Evolutionary conservation across 1,140 invertebrate genomes (phyloP).

Genomic region (Oedothorax gibbosus): DNA sequence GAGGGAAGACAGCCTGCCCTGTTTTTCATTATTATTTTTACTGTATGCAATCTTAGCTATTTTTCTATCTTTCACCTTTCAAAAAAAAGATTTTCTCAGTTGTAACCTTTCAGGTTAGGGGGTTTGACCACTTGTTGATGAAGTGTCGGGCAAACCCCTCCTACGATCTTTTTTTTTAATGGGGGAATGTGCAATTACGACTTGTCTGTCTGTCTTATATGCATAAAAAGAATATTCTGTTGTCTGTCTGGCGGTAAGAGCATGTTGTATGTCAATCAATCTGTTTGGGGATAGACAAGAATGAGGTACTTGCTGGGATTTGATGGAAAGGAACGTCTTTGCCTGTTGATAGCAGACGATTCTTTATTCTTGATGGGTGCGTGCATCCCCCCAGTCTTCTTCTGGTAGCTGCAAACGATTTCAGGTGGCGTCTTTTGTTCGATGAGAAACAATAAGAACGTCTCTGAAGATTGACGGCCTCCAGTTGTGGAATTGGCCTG

Average conservation of each 20-base stretch:
- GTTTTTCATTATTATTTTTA: no score
- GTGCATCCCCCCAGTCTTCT: not conserved
- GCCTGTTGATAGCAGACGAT: not conserved
- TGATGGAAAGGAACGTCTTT: not conserved
- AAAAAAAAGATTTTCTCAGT: not conserved
- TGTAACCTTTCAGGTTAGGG: conserved; percentile 15
- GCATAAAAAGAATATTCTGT: not conserved
- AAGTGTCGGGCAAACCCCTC: conserved; percentile 38
- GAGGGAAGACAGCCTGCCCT: no score
- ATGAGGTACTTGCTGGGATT: conserved; percentile 1
- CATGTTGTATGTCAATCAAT: conserved; percentile 50
- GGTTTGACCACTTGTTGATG: conserved; percentile 31
- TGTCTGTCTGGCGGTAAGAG: conserved; percentile 22
- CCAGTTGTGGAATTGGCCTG: not conserved
- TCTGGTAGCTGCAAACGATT: not conserved
- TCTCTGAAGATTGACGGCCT: not conserved
- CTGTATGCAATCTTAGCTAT: no score
- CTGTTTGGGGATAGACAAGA: conserved; percentile 12
- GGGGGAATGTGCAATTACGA: no score
- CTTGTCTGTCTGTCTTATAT: not conserved
- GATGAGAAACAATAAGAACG: not conserved
- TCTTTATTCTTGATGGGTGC: conserved; percentile 2
- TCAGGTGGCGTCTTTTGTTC: not conserved
- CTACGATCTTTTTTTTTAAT: conserved; percentile 2
- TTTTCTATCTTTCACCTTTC: no score